Evolutionary conservation across 1,140 invertebrate species (phyloP).

Genomic region (Drosophila lacertosa): DNA sequence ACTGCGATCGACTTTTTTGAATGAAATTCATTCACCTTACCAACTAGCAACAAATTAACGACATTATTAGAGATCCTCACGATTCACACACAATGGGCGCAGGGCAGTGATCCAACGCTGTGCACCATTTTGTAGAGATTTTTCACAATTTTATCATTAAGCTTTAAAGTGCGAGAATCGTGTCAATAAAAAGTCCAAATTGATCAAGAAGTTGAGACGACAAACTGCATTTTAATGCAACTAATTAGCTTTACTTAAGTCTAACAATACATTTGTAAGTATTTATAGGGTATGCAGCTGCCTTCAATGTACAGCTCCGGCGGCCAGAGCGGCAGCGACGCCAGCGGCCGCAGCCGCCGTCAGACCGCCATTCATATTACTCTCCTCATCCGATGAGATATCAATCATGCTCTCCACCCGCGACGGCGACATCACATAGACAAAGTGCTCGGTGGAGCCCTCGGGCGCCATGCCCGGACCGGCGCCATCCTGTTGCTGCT

Average conservation of each 20-base stretch:
- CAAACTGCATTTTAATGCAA: conserved; percentile 22
- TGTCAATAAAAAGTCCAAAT: conserved; percentile 33
- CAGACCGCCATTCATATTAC: conserved; percentile 59
- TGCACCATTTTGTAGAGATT: conserved; percentile 23
- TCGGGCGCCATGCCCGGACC: conserved; percentile 47
- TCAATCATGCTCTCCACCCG: conserved; percentile 83
- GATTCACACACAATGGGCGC: conserved; percentile 2
- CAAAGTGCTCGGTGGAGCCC: conserved; percentile 73
- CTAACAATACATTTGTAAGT: conserved; percentile 31
- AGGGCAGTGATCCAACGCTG: background rate
- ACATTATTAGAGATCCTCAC: conserved; percentile 28
- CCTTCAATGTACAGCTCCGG: conserved; percentile 29
- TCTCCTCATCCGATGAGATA: conserved; percentile 80
- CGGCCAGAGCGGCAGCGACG: background rate
- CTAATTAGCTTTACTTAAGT: conserved; percentile 23
- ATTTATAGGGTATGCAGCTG: background rate
- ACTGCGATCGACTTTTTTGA: conserved; percentile 54
- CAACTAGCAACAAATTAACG: conserved; percentile 60
- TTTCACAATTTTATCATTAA: conserved; percentile 24
- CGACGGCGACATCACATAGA: conserved; percentile 58
- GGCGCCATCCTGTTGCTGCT: conserved; percentile 53
- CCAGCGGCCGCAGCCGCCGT: background rate
- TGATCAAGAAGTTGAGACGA: conserved; percentile 12
- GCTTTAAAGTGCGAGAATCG: conserved; percentile 20
- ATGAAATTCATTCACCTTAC: conserved; percentile 82